phyloP scores from a whole-genome alignment of 2,888 invertebrate genomes.

The Mesochorus sp. region DNA sequence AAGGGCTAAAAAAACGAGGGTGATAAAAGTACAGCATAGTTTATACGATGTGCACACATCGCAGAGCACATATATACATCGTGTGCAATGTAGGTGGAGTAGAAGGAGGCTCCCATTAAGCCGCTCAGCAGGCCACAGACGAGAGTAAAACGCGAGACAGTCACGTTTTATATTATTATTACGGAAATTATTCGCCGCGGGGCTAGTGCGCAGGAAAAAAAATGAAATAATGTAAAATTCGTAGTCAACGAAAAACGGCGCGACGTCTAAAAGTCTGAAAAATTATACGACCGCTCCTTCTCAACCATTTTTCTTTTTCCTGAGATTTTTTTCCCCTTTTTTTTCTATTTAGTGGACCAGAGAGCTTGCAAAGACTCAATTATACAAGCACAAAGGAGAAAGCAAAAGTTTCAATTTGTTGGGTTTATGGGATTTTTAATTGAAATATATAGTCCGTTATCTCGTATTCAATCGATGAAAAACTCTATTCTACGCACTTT shows the following conservation, averaged over 20 bases:
- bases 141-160: conserved; percentile 70
- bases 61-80: conserved; percentile 1
- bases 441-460: too few relatives aligned
- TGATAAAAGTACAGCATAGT: conserved; percentile 57
- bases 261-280: conserved; percentile 50
- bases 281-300: conserved; percentile 32
- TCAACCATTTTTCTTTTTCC: neutral
- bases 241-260: neutral
- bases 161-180: conserved; percentile 75
- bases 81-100: conserved; percentile 63
- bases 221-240: neutral
- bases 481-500: too few relatives aligned
- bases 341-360: too few relatives aligned
- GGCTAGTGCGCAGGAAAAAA: conserved; percentile 10
- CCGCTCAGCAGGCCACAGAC: conserved; percentile 73
- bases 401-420: neutral
- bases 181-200: conserved; percentile 72
- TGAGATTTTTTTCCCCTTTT: conserved; percentile 2
- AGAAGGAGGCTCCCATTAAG: conserved; percentile 74
- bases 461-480: too few relatives aligned
- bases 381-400: neutral
- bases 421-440: too few relatives aligned
- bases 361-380: neutral
- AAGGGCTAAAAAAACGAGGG: conserved; percentile 64
- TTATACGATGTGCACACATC: conserved; percentile 63